Conservation (phyloP, 2,113 vertebrate genomes). For the Andinoacara biseriatus region DNA sequence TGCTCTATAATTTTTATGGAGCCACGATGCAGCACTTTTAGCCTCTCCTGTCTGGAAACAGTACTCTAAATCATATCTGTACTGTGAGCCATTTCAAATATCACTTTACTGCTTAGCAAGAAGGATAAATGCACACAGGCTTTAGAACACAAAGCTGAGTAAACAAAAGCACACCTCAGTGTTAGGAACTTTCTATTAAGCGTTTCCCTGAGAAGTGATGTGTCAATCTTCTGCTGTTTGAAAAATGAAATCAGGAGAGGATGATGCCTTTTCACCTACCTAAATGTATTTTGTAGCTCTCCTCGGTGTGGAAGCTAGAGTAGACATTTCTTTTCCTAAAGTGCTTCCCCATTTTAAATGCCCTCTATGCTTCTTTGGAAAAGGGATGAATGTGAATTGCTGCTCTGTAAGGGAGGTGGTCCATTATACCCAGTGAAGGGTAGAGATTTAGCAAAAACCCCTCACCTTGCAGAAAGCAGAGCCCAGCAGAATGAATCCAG, state of each 20-base stretch:
- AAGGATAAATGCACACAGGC: not conserved
- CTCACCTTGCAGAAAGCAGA: not conserved
- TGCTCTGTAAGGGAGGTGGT: not conserved
- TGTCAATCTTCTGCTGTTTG: slow-evolving; percentile 19
- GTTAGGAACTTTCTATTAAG: slow-evolving; percentile 18
- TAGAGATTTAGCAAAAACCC: slow-evolving; percentile 31
- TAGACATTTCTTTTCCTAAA: not conserved
- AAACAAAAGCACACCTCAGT: slow-evolving; percentile 9
- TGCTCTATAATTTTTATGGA: not conserved
- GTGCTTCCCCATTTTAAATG: slow-evolving; percentile 9
- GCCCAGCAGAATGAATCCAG: slow-evolving; percentile 12
- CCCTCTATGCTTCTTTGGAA: slow-evolving; percentile 29
- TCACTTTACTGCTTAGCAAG: not conserved
- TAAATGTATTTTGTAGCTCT: slow-evolving; percentile 8
- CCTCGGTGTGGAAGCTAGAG: not conserved
- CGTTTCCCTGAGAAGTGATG: not conserved
- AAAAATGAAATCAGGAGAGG: slow-evolving; percentile 22
- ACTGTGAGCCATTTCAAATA: not conserved
- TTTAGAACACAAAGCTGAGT: slow-evolving; percentile 8
- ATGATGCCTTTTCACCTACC: not conserved
- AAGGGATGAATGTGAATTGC: slow-evolving; percentile 24
- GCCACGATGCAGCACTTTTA: slow-evolving; percentile 5
- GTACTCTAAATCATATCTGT: not conserved
- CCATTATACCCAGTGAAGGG: slow-evolving; percentile 13
- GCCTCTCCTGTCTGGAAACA: not conserved